phyloP scores from a whole-genome alignment of 1,140 invertebrate species.

The Eurytemora carolleeae region DNA sequence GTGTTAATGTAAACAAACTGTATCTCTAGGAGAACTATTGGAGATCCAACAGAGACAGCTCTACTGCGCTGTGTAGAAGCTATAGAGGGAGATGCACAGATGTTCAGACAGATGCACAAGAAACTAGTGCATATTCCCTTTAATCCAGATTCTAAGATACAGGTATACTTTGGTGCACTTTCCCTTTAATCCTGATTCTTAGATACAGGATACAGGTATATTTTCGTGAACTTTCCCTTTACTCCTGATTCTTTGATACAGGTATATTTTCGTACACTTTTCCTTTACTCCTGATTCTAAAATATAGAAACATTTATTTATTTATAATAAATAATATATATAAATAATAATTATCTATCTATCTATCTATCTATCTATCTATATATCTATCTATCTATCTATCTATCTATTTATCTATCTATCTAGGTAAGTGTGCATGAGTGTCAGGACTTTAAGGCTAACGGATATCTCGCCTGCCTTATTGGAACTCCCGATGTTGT shows the following conservation, averaged over 20 bases:
- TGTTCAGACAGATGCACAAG: slow-evolving; percentile 19
- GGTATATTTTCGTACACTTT: no score
- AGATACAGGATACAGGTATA: slow-evolving; percentile 21
- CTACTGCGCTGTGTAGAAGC: slow-evolving; percentile 25
- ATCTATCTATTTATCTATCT: no score
- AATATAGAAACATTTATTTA: no score
- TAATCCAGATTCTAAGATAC: slow-evolving; percentile 36
- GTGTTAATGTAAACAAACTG: no score
- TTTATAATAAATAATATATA: no score
- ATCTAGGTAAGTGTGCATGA: slow-evolving; percentile 34
- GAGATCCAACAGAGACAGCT: slow-evolving; percentile 25
- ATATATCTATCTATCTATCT: no score
- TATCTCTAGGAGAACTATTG: slow-evolving; percentile 20
- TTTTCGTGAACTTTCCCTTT: no score
- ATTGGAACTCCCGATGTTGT: slow-evolving; percentile 18
- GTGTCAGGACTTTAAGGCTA: slow-evolving; percentile 22
- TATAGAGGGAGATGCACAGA: slow-evolving; percentile 19
- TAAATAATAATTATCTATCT: no score
- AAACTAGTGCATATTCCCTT: slow-evolving; percentile 28
- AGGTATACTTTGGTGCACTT: slow-evolving; percentile 22
- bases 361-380: no score
- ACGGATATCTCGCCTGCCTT: slow-evolving; percentile 14
- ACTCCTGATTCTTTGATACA: no score
- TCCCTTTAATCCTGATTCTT: not conserved
- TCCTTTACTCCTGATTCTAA: no score